phyloP scores from a whole-genome alignment of 2,797 vertebrate genomes.

The Muscicapa striata region DNA sequence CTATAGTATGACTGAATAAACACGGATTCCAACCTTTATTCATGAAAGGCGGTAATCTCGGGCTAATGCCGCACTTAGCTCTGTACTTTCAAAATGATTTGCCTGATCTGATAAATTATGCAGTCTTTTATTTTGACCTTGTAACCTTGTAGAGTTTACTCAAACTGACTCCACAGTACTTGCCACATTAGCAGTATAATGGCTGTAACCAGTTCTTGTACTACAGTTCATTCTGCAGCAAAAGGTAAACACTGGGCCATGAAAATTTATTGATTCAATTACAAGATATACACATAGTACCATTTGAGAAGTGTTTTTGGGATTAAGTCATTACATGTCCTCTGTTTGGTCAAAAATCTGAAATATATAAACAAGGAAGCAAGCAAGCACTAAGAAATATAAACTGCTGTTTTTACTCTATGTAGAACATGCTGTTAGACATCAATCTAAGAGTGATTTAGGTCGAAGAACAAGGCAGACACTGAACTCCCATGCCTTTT shows the following conservation, averaged over 20 bases:
- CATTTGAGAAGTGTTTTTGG: slow-evolving; percentile 19
- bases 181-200: slow-evolving; percentile 55
- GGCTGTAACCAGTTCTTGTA: slow-evolving; percentile 17
- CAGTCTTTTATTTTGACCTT: slow-evolving; percentile 74
- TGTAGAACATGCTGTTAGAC: not conserved
- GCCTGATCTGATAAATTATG: slow-evolving; percentile 77
- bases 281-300: slow-evolving; percentile 31
- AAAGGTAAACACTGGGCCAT: slow-evolving; percentile 51
- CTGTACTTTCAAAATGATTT: slow-evolving; percentile 68
- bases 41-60: slow-evolving; percentile 55
- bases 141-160: slow-evolving; percentile 68
- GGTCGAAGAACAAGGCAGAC: slow-evolving; percentile 5
- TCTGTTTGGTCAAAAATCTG: slow-evolving; percentile 46
- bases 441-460: slow-evolving; percentile 25
- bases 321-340: slow-evolving; percentile 41
- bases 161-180: slow-evolving; percentile 63
- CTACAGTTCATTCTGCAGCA: slow-evolving; percentile 42
- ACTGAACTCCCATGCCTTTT: not conserved
- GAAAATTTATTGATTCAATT: slow-evolving; percentile 56
- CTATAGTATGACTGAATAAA: slow-evolving; percentile 69
- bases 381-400: slow-evolving; percentile 26
- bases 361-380: slow-evolving; percentile 47
- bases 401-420: slow-evolving; percentile 39
- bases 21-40: slow-evolving; percentile 71
- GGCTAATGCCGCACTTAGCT: slow-evolving; percentile 69